Base-by-base conservation (phyloP, 2,797 vertebrate species). In the Gymnoscopelus braueri region DNA sequence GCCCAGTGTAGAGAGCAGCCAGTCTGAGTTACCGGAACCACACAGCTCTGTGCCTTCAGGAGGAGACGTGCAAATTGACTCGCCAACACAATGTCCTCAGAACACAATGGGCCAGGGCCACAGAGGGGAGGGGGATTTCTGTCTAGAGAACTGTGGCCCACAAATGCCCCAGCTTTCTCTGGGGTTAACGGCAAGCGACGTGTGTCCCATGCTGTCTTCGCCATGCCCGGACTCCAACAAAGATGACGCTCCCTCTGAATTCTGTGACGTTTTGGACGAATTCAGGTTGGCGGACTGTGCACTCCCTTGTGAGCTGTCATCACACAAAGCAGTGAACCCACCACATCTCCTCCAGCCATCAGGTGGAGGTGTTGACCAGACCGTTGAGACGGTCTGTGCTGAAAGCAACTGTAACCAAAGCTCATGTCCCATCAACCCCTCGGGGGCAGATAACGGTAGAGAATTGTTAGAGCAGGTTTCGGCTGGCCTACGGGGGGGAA, bases 81-180 rank as follows among this genome's bases (percentile, higher is more conserved):
- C 91, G 73, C 82, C 95, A 1, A 91, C 92, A 4, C 90, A 92
- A 3, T 95, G 95, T 75, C 91, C 95, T 57, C 95, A 93, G 65
- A 94, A 92, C 49, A 77, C 93, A 58, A 72, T 70, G 56, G 63
- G 52, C 93, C 95, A 81, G 94, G 92, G 57, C 4, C 91, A 90
- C 15, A 93, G 92, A 70, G 91, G 89, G 74, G 94, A 88, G 23
- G 95, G 96, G 74, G 90, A 90, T 84, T 89, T 93, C 69, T 92
- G 84, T 81, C 77, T 94, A 72, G 85, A 93, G 78, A 91, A 85
- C 80, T 94, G 92, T 3, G 91, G 88, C 39, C 89, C 91, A 6
- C 88, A 92, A 74, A 89, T 93, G 82, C 51, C 86, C 13, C 74
- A 89, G 35, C 78, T 89, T 65, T 80, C 92, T 60, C 76, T 90